Base-by-base conservation (phyloP, 2,797 vertebrate species). In the Poeciliopsis presidionis region DNA sequence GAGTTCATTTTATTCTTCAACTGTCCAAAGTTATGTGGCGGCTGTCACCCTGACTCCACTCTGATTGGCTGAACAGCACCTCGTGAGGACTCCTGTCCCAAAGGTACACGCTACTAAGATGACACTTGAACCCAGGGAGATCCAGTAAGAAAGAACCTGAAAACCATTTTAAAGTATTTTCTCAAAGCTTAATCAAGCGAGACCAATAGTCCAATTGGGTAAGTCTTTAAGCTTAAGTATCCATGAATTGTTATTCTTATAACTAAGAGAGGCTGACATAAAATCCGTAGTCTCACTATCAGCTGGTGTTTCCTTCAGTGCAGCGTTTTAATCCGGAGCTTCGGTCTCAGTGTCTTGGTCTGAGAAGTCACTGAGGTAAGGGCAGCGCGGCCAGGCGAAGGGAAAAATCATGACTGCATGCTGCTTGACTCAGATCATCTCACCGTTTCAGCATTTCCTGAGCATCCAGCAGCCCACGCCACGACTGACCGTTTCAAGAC, bases 351-450 rank as follows among this genome's bases (percentile, higher is more conserved):
- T 61, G 70, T 78, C 30, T 78, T 67, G 84, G 80, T 83, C 81
- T 59, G 57, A 73, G 74, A 78, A 39, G 72, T 80, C 77, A 76
- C 49, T n/a, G 79, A 89, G 86, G 80, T 84, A 89, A 77, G 74
- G 81, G 84, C 83, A 85, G 82, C 77, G 76, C 87, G 74, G 81
- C 77, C 86, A 79, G 45, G 78, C 76, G 76, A 14, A 28, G 45
- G 57, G 20, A 86, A 88, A 81, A 91, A 84, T 89, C 33, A 80
- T 80, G 89, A 92, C 89, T 84, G 84, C 89, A 88, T 77, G 49
- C 76, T 73, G 80, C 65, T 79, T 89, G 90, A 94, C 77, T 94
- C 91, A 93, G 89, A 91, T 91, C 77, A 77, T 82, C 80, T 89
- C 75, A 81, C 69, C 72, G 82, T 89, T 90, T 88, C 81, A 89